phyloP scores from a whole-genome alignment of 1,140 invertebrate genomes.

The Ceratoteleas bidentatus region DNA sequence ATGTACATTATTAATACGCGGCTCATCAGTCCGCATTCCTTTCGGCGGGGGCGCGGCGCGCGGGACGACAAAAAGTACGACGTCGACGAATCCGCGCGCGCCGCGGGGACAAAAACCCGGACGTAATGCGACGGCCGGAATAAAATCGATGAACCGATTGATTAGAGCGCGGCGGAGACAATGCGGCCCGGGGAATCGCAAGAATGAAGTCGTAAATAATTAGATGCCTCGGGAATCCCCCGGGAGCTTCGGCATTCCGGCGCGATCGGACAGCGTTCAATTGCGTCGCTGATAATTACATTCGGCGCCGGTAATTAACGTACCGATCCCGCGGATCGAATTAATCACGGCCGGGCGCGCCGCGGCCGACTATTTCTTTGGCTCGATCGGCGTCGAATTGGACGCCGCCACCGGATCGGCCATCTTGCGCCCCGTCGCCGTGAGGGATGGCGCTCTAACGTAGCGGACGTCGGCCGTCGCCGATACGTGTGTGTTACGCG shows the following conservation, averaged over 20 bases:
- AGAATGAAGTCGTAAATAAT: conserved; percentile 62
- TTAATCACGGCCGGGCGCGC: conserved; percentile 50
- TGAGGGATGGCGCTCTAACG: conserved; percentile 70
- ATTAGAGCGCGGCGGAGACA: conserved; percentile 38
- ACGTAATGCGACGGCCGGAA: conserved; percentile 34
- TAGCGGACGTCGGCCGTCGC: conserved; percentile 67
- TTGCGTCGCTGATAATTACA: conserved; percentile 65
- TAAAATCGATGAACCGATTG: conserved; percentile 62
- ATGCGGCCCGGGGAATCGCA: conserved; percentile 31
- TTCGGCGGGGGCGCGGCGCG: not conserved
- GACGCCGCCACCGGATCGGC: conserved; percentile 63
- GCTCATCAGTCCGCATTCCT: conserved; percentile 13
- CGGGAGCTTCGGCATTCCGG: conserved; percentile 46
- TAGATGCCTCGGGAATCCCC: conserved; percentile 46
- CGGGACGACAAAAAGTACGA: not conserved
- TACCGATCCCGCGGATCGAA: conserved; percentile 55
- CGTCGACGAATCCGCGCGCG: conserved; percentile 14
- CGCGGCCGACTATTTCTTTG: conserved; percentile 24
- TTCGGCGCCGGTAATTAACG: conserved; percentile 61
- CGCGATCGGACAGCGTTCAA: conserved; percentile 60
- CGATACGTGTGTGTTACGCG: conserved; percentile 66
- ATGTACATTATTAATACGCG: conserved; percentile 45
- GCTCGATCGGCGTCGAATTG: conserved; percentile 35
- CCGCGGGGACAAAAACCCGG: conserved; percentile 32
- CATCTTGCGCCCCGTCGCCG: conserved; percentile 72